A percentile compares a stretch with the other conserved stretches of the same genome.
Conservation (phyloP, 2,888 invertebrate genomes). For the Odontothrips loti region DNA sequence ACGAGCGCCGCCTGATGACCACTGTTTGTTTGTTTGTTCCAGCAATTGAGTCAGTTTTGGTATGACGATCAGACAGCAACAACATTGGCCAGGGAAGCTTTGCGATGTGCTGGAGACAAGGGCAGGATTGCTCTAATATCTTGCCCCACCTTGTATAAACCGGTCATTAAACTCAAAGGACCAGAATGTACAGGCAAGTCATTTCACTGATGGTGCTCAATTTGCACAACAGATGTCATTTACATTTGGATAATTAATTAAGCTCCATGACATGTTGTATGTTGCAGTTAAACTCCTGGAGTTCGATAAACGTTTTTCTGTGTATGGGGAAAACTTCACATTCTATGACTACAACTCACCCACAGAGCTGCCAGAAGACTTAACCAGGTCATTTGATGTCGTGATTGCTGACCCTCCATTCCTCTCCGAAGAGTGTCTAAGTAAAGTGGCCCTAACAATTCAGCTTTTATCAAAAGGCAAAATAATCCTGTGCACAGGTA, state of each 20-base stretch:
- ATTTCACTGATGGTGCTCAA: background rate
- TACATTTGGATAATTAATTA: background rate
- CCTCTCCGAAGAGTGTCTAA: conserved; percentile 84
- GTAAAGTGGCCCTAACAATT: conserved; percentile 75
- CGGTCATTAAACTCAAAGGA: conserved; percentile 46
- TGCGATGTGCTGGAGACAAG: conserved; percentile 51
- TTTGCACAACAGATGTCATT: background rate
- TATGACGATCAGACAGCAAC: conserved; percentile 78
- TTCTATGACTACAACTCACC: conserved; percentile 86
- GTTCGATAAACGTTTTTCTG: conserved; percentile 77
- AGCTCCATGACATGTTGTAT: conserved; percentile 31
- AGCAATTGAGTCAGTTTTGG: conserved; percentile 99
- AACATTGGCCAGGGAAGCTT: conserved; percentile 62
- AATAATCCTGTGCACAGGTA: conserved; percentile 84
- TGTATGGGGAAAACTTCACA: conserved; percentile 72
- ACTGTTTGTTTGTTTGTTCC: conserved; percentile 35
- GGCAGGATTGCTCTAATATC: conserved; percentile 77
- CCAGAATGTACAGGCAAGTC: conserved; percentile 50
- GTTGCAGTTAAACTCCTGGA: conserved; percentile 71
- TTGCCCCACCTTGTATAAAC: conserved; percentile 77
- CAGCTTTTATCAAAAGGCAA: conserved; percentile 67
- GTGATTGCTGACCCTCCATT: conserved; percentile 95
- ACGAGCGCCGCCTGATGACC: background rate
- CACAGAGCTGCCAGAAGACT: conserved; percentile 59
- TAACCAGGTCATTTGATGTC: conserved; percentile 64